These are phyloP conservation scores for Colostygia pectinataria DNA, from an alignment of 2,888 invertebrate species.

Conservation along the genomic window DNA sequence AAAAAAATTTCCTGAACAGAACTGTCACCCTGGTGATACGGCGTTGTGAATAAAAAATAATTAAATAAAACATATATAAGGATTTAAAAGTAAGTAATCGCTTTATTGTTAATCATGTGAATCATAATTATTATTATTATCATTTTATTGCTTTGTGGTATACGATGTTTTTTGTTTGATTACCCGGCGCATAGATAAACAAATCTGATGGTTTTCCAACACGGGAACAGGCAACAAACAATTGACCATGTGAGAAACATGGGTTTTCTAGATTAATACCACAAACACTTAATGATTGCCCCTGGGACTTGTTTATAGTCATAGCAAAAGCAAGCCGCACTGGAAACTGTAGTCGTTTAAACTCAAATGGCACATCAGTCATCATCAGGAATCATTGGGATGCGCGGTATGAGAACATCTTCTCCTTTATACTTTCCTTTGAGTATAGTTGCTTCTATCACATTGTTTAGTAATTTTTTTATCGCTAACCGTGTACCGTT, in stretches of 20 bases:
- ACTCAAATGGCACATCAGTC: constrained; percentile 36
- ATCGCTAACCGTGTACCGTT: no score
- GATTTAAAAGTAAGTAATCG: constrained; percentile 38
- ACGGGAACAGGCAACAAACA: constrained; percentile 44
- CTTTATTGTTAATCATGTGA: no score
- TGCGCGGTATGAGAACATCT: constrained; percentile 40
- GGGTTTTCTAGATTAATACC: constrained; percentile 36
- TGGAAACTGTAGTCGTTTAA: constrained; percentile 37
- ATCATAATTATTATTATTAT: constrained; percentile 34
- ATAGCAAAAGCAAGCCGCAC: constrained; percentile 40
- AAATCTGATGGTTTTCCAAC: constrained; percentile 43
- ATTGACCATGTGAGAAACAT: constrained; percentile 43
- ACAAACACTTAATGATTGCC: constrained; percentile 36
- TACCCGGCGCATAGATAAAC: constrained; percentile 27
- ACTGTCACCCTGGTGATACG: constrained; percentile 39
- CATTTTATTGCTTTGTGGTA: constrained; percentile 15
- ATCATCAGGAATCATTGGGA: constrained; percentile 40
- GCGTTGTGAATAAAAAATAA: constrained; percentile 39
- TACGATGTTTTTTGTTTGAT: no score
- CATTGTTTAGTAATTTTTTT: constrained; percentile 28
- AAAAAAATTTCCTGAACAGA: constrained; percentile 39
- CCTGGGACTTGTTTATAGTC: constrained; percentile 33
- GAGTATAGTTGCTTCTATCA: constrained; percentile 33
- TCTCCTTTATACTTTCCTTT: constrained; percentile 43
- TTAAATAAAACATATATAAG: constrained; percentile 40